Evolutionary conservation across 1,140 invertebrate species (phyloP).

Genomic region (Epicauta chinensis): DNA sequence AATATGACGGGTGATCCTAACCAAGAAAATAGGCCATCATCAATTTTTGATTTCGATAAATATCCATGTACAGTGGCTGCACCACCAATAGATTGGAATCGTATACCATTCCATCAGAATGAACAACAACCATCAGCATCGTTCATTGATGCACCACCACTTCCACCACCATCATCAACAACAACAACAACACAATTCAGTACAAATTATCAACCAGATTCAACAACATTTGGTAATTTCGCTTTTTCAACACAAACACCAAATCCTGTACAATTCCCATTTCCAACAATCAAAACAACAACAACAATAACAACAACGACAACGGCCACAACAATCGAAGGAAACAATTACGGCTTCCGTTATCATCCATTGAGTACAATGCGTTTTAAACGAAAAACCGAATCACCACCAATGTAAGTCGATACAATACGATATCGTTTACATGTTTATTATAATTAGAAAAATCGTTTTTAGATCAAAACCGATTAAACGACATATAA

Average conservation of each 20-base stretch:
- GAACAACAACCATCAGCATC: slow-evolving; percentile 7
- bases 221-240: neutral
- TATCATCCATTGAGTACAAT: slow-evolving; percentile 8
- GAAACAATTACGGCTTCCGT: slow-evolving; percentile 1
- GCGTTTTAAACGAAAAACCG: slow-evolving; percentile 34
- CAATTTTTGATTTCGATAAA: slow-evolving; percentile 25
- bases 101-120: slow-evolving; percentile 10
- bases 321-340: neutral
- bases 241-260: slow-evolving; percentile 2
- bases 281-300: too few species aligned
- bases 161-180: neutral
- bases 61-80: slow-evolving; percentile 17
- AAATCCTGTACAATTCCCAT: slow-evolving; percentile 24
- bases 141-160: neutral
- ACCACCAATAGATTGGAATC: slow-evolving; percentile 16
- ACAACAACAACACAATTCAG: neutral
- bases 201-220: neutral
- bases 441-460: neutral
- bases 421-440: neutral
- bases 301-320: too few species aligned
- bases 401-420: slow-evolving; percentile 34
- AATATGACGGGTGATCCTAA: slow-evolving; percentile 36
- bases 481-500: slow-evolving; percentile 68
- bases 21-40: slow-evolving; percentile 28
- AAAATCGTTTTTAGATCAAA: slow-evolving; percentile 24